Evolutionary conservation across 2,113 vertebrate genomes (phyloP).

Genomic region (Heliornis fulica): DNA sequence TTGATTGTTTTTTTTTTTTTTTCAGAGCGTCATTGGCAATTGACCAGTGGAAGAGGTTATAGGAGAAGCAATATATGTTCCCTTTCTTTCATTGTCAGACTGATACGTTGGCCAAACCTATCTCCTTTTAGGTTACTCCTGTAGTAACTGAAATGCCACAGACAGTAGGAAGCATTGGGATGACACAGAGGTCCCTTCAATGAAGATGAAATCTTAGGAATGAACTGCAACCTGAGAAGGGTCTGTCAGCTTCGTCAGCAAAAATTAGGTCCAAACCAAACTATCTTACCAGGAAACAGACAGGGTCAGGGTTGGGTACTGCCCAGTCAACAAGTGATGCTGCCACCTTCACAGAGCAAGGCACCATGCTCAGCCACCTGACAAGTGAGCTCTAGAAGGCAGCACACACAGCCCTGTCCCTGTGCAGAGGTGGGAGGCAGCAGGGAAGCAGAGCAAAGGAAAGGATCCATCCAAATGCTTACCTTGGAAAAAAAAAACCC

Average conservation of each 20-base stretch:
- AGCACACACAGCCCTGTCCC: rapidly evolving
- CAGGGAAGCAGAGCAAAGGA: neutral
- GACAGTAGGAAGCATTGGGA: neutral
- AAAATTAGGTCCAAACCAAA: neutral
- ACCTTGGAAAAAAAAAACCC: neutral
- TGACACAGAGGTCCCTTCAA: neutral
- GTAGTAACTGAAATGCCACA: neutral
- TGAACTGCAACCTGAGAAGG: neutral
- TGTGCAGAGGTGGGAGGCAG: neutral
- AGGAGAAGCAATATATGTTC: neutral
- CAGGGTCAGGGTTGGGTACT: neutral
- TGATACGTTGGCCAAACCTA: neutral
- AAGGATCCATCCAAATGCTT: neutral
- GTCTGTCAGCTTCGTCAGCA: neutral
- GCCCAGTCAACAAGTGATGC: neutral
- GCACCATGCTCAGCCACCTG: neutral
- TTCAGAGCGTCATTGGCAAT: neutral
- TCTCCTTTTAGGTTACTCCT: neutral
- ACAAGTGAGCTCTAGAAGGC: neutral
- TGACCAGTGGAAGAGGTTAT: neutral
- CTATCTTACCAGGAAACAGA: neutral
- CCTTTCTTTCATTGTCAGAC: neutral
- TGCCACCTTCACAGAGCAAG: neutral
- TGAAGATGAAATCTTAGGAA: neutral
- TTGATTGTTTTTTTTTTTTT: no score